Conservation (phyloP, 2,113 vertebrate genomes). For the Cottus gobio region DNA sequence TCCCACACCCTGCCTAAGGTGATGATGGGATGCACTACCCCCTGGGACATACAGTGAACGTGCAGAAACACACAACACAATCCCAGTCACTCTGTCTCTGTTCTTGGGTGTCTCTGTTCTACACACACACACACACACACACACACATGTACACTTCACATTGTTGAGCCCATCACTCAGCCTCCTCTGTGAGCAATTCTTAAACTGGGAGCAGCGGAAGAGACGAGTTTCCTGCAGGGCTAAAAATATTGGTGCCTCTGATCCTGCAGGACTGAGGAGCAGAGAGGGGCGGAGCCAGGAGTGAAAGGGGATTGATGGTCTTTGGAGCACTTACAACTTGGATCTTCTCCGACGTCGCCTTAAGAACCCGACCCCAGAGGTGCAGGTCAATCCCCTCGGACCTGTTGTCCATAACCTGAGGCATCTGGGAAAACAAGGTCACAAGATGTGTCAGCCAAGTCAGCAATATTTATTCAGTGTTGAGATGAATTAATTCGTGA, state of each 20-base stretch:
- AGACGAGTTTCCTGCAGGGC: conserved; percentile 67
- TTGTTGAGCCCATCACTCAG: conserved; percentile 51
- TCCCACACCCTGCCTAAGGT: conserved; percentile 21
- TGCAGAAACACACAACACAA: conserved; percentile 58
- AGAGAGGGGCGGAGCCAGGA: not conserved
- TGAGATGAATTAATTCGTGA: no score
- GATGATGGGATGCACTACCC: conserved; percentile 46
- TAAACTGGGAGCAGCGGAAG: conserved; percentile 64
- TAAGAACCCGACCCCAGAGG: conserved; percentile 87
- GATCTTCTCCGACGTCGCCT: conserved; percentile 84
- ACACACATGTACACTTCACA: conserved; percentile 11
- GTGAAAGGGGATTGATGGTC: conserved; percentile 8
- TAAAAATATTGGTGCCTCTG: conserved; percentile 72
- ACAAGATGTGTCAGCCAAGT: conserved; percentile 5
- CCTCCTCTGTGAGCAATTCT: conserved; percentile 34
- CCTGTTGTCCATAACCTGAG: conserved; percentile 86
- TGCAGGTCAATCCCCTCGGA: conserved; percentile 86
- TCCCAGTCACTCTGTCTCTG: not conserved
- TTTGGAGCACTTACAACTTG: conserved; percentile 83
- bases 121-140: conserved; percentile 1
- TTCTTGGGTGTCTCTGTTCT: not conserved
- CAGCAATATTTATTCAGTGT: not conserved
- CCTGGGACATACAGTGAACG: conserved; percentile 55
- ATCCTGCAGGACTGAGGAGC: conserved; percentile 37
- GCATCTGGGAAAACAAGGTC: conserved; percentile 84